Percentiles rank a stretch among this genome's conserved stretches.
These are phyloP conservation scores for Tragelaphus scriptus DNA, from an alignment of 2,113 vertebrate genomes.

Conservation along the genomic window DNA sequence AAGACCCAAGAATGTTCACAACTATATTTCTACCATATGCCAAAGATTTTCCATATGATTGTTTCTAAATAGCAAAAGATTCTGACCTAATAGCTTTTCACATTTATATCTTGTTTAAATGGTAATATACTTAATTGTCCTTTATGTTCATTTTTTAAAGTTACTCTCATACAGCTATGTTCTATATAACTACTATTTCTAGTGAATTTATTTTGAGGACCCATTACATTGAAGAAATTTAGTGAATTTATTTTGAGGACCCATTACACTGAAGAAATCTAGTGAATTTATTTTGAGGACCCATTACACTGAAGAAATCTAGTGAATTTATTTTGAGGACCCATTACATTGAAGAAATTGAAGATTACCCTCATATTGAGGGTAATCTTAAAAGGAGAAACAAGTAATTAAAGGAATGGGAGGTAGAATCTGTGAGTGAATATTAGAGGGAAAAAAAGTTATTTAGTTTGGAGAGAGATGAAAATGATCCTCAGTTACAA, in stretches of 20 bases:
- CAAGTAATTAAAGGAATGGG: conserved; percentile 5
- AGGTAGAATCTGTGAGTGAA: background rate
- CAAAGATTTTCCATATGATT: background rate
- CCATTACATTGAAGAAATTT: background rate
- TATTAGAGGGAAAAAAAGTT: background rate
- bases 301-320: too few species aligned
- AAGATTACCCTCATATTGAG: background rate
- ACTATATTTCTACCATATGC: background rate
- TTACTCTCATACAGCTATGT: background rate
- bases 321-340: too few species aligned
- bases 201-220: background rate
- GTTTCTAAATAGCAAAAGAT: background rate
- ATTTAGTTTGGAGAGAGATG: background rate
- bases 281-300: too few species aligned
- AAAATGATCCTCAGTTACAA: background rate
- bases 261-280: too few species aligned
- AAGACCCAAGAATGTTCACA: background rate
- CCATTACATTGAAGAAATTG: too few species aligned
- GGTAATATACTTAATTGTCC: background rate
- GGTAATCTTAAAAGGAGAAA: background rate
- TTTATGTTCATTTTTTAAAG: background rate
- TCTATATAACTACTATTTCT: background rate
- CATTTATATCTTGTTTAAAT: background rate
- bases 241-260: background rate
- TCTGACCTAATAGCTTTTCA: background rate